Base-by-base conservation (phyloP, 2,797 vertebrate genomes). In the Falco novaeseelandiae region DNA sequence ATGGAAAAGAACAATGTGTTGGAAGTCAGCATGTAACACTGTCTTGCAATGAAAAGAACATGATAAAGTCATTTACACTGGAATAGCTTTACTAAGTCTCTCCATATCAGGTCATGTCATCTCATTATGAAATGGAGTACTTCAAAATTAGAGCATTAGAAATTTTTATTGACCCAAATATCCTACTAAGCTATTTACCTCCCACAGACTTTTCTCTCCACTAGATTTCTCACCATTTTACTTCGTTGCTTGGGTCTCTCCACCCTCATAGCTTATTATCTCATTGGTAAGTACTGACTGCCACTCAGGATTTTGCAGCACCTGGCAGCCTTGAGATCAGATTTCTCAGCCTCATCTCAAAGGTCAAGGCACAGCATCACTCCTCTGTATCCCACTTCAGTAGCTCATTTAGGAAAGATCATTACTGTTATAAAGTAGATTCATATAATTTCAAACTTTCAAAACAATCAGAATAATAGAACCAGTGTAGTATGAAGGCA, bases 111-210 rank as follows among this genome's bases (percentile, higher is more conserved):
- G 92, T 97, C 91, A 72, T 84, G 87, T 29, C 82, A 96, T 89
- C 78, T 97, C 89, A 96, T 97, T 96, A 96, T 86, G 79, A 97
- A 96, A 94, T 55, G 46, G 81, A 89, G 46, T 84, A 76, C 87
- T 94, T 94, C 89, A 97, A 89, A 97, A 96, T 90, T 71, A 82
- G 63, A 96, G 61, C 73, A 80, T 96, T 94, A 96, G 72, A 91
- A 82, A 95, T 87, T 72, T 74, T 86, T 58, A 87, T 48, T 77
- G 58, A 90, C 54, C 12, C 30, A 84, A 72, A 76, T 82, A 77
- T 72, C 69, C 58, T 76, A 12, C 65, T 82, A 65, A 88, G 55
- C 34, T 81, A 44, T 78, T 88, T 93, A 46, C 62, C 46, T 81
- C 55, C 73, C 58, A 49, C n/a, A 58, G 42, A 29, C 30, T 94